phyloP scores from a whole-genome alignment of 1,140 invertebrate genomes.

The Drosophila ananassae region DNA sequence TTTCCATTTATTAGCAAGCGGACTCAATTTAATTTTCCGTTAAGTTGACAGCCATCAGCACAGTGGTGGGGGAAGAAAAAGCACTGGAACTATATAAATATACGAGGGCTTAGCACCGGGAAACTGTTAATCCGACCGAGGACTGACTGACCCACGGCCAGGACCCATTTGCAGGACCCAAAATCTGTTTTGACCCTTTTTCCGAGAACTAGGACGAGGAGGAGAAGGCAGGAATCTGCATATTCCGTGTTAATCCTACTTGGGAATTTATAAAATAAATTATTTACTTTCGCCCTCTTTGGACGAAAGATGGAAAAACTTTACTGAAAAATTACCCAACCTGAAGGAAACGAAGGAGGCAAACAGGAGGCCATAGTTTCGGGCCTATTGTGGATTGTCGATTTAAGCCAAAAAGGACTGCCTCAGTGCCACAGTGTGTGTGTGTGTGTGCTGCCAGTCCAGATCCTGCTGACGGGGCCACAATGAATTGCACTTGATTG shows the following conservation, averaged over 20 bases:
- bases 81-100: slow-evolving; percentile 77
- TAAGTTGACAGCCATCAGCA: slow-evolving; percentile 56
- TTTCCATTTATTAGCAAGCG: slow-evolving; percentile 72
- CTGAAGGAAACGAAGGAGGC: slow-evolving; percentile 4
- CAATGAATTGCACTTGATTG: slow-evolving; percentile 81
- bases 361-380: slow-evolving; percentile 5
- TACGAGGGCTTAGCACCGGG: slow-evolving; percentile 70
- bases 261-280: slow-evolving; percentile 81
- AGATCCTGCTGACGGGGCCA: slow-evolving; percentile 66
- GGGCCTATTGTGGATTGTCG: slow-evolving; percentile 7
- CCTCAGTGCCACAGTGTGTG: neutral
- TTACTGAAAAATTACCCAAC: slow-evolving; percentile 35
- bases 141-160: slow-evolving; percentile 18
- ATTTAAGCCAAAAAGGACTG: slow-evolving; percentile 44
- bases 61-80: slow-evolving; percentile 3
- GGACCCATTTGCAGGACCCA: slow-evolving; percentile 51
- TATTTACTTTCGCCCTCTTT: slow-evolving; percentile 61
- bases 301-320: slow-evolving; percentile 35
- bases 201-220: slow-evolving; percentile 3
- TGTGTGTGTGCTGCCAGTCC: slow-evolving; percentile 14
- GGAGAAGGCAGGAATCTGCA: slow-evolving; percentile 57
- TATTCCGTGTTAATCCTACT: slow-evolving; percentile 81
- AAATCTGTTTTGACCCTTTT: slow-evolving; percentile 59
- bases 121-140: slow-evolving; percentile 60
- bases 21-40: slow-evolving; percentile 78